Percentiles rank a stretch among this genome's conserved stretches.
phyloP scores from a whole-genome alignment of 2,888 invertebrate species.

The Drosophila yooni region DNA sequence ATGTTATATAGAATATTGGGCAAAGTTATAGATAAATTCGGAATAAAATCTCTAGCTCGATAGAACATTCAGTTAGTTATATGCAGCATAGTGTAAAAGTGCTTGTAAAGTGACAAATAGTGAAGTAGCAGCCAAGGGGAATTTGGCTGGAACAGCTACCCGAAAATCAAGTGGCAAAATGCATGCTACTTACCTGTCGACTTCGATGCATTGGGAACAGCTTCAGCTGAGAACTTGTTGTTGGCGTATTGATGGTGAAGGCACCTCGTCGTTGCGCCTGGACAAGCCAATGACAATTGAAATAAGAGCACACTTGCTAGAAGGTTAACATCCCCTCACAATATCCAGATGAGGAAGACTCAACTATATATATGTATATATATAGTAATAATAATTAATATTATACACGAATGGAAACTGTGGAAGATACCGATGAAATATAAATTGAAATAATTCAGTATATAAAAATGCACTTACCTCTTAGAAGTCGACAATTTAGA shows the following conservation, averaged over 20 bases:
- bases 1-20: neutral
- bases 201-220: slow-evolving; percentile 36
- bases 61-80: no score
- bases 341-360: slow-evolving; percentile 8
- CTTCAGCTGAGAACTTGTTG: neutral
- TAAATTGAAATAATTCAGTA: neutral
- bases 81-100: slow-evolving; percentile 13
- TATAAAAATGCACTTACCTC: slow-evolving; percentile 31
- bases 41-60: neutral
- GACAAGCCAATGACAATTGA: slow-evolving; percentile 10
- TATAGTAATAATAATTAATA: slow-evolving; percentile 18
- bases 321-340: slow-evolving; percentile 11
- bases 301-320: slow-evolving; percentile 3
- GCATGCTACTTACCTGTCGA: slow-evolving; percentile 66
- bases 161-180: slow-evolving; percentile 40
- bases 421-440: neutral
- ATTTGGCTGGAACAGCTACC: slow-evolving; percentile 34
- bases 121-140: slow-evolving; percentile 4
- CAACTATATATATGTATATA: neutral
- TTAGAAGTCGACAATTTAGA: slow-evolving; percentile 32
- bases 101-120: neutral
- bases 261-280: neutral
- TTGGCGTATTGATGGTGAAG: neutral
- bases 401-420: slow-evolving; percentile 45
- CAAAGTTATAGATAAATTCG: neutral